A percentile compares a stretch with the other conserved stretches of the same genome.
These are phyloP conservation scores for Crossocerus cetratus DNA, from an alignment of 2,888 invertebrate species.

Conservation along the genomic window DNA sequence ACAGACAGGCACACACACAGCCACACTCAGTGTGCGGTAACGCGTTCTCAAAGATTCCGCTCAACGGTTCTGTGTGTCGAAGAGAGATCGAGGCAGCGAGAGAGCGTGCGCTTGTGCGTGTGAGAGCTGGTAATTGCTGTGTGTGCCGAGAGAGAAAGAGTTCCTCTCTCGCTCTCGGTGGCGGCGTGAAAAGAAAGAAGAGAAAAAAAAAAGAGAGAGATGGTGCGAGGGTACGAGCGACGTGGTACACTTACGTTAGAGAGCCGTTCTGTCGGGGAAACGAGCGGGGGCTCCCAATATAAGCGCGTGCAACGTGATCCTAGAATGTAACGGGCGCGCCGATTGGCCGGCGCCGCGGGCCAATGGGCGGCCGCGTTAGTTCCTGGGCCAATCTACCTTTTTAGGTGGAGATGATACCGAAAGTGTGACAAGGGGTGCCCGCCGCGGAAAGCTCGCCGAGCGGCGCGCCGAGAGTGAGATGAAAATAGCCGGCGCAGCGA, in stretches of 20 bases:
- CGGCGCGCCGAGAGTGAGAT: constrained; percentile 65
- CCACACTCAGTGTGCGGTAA: too few species aligned
- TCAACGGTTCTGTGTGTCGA: not conserved
- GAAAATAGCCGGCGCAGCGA: constrained; percentile 69
- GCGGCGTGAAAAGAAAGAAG: not conserved
- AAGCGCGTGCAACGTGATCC: constrained; percentile 90
- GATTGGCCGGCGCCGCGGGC: constrained; percentile 77
- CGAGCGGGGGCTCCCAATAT: constrained; percentile 85
- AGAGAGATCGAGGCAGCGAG: not conserved
- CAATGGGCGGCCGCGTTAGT: constrained; percentile 78
- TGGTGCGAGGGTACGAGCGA: constrained; percentile 52
- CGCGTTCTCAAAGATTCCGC: too few species aligned
- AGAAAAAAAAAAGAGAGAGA: constrained; percentile 36
- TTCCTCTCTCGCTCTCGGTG: too few species aligned
- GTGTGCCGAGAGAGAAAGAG: too few species aligned
- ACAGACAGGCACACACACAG: too few species aligned
- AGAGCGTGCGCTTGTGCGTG: too few species aligned
- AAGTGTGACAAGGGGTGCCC: constrained; percentile 74
- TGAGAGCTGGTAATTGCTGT: too few species aligned
- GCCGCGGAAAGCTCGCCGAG: constrained; percentile 66
- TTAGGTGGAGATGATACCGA: constrained; percentile 80
- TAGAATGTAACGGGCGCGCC: constrained; percentile 76
- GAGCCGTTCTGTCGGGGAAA: constrained; percentile 96
- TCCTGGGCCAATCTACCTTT: constrained; percentile 81
- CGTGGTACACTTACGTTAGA: constrained; percentile 92